phyloP scores from a whole-genome alignment of 2,797 vertebrate genomes.

The Cossypha dichroa region DNA sequence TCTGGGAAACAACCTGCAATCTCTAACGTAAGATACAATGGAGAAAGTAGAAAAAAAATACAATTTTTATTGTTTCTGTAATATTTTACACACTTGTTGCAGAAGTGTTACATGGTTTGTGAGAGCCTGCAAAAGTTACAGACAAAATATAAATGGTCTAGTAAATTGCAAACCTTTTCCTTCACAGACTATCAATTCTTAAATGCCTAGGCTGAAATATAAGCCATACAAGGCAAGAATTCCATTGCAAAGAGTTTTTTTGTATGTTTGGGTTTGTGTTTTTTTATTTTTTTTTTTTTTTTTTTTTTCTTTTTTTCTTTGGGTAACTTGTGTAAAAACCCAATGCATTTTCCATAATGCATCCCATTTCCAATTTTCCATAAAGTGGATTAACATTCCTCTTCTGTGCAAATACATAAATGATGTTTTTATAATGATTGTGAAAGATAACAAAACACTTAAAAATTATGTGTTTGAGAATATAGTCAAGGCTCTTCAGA shows the following conservation, averaged over 20 bases:
- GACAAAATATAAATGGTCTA: neutral
- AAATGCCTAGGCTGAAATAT: neutral
- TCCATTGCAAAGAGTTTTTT: neutral
- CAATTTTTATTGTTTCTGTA: neutral
- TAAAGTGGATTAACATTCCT: neutral
- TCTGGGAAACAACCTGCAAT: neutral
- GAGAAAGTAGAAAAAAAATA: neutral
- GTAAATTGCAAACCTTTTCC: neutral
- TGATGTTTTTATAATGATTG: neutral
- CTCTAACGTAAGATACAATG: neutral
- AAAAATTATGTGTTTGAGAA: constrained; percentile 2
- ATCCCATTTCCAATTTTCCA: neutral
- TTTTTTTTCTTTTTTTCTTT: neutral
- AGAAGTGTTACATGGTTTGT: neutral
- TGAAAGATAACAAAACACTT: constrained; percentile 34
- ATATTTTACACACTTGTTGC: neutral
- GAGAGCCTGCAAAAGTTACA: neutral
- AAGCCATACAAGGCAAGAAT: neutral
- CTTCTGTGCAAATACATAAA: neutral
- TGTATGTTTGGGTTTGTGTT: neutral
- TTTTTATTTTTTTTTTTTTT: neutral
- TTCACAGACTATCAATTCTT: neutral
- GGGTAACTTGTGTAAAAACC: neutral
- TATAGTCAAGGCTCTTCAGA: neutral
- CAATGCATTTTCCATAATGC: neutral